A percentile compares a stretch with the other conserved stretches of the same genome.
These are phyloP conservation scores for Aleadryas rufinucha DNA, from an alignment of 2,113 vertebrate genomes.

Conservation along the genomic window DNA sequence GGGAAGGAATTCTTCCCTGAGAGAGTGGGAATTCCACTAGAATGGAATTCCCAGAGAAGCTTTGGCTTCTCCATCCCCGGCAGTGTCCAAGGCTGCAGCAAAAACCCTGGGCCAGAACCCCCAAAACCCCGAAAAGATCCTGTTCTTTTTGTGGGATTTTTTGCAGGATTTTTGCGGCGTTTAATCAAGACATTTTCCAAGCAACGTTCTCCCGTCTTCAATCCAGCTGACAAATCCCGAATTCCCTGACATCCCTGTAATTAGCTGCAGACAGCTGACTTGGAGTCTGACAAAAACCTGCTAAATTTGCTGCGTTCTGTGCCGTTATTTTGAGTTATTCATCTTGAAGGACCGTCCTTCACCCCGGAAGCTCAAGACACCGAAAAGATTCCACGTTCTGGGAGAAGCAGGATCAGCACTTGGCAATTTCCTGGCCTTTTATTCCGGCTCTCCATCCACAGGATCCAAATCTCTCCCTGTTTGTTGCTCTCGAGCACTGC, in stretches of 20 bases:
- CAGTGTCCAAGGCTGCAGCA: neutral
- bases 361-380: neutral
- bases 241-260: neutral
- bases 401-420: neutral
- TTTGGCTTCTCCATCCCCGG: rapidly evolving
- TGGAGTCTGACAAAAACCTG: neutral
- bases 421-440: neutral
- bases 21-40: neutral
- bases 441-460: neutral
- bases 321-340: neutral
- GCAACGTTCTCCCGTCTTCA: neutral
- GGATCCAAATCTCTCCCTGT: neutral
- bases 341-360: neutral
- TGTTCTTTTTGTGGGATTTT: neutral
- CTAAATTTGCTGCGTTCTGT: neutral
- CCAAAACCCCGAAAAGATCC: neutral
- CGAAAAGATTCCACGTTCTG: neutral
- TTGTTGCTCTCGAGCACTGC: rapidly evolving
- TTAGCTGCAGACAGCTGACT: neutral
- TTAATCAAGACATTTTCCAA: neutral
- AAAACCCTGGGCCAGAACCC: neutral
- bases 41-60: neutral
- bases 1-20: neutral
- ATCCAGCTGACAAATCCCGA: neutral
- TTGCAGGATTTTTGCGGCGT: neutral